Conservation (phyloP, 1,140 invertebrate genomes). For the Mactra quadrangularis region DNA sequence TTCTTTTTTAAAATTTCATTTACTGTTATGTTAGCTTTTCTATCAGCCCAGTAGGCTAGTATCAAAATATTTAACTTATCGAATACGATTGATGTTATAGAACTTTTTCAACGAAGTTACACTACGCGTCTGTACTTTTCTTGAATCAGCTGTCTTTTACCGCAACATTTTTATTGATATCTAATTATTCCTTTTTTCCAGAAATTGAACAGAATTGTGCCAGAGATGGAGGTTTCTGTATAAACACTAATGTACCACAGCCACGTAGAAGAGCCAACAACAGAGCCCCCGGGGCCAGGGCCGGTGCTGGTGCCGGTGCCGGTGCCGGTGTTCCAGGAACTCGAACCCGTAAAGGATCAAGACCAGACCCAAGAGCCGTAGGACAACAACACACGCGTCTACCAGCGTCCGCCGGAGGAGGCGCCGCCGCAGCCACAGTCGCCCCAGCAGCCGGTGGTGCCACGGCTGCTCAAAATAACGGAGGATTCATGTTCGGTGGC, state of each 20-base stretch:
- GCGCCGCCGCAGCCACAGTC: background rate
- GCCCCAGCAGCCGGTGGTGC: background rate
- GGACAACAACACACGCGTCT: conserved; percentile 30
- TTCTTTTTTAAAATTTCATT: too few species aligned
- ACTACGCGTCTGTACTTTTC: too few species aligned
- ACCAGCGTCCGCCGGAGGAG: conserved; percentile 4
- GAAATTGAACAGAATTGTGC: conserved; percentile 39
- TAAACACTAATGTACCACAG: conserved; percentile 30
- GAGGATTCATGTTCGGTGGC: background rate
- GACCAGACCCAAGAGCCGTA: conserved; percentile 27
- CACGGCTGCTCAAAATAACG: conserved; percentile 5
- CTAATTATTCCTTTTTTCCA: conserved; percentile 10
- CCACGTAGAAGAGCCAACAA: conserved; percentile 4
- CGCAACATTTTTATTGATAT: too few species aligned
- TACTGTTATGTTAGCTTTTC: too few species aligned
- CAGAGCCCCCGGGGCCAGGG: background rate
- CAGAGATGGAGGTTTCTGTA: conserved; percentile 52
- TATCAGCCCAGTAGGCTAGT: too few species aligned
- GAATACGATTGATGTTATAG: too few species aligned
- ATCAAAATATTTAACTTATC: too few species aligned
- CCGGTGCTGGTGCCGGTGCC: background rate
- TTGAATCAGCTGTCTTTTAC: too few species aligned
- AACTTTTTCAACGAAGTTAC: too few species aligned
- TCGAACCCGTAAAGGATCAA: background rate
- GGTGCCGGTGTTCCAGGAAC: background rate